phyloP scores from a whole-genome alignment of 2,113 vertebrate genomes.

The Alexandromys fortis region DNA sequence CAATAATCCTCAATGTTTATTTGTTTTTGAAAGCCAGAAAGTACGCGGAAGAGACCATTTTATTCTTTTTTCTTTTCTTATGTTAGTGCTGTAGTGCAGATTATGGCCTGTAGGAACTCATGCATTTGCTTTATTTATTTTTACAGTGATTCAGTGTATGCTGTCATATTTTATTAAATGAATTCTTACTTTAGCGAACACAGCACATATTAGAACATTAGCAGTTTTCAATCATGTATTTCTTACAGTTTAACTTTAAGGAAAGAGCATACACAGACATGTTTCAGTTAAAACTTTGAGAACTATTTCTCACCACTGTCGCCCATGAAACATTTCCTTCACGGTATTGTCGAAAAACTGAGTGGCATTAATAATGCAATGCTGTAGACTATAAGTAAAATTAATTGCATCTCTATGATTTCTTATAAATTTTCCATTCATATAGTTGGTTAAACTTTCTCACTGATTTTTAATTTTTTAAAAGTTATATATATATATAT shows the following conservation, averaged over 20 bases:
- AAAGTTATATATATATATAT: not conserved
- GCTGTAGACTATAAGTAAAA: conserved; percentile 9
- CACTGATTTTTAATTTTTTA: not conserved
- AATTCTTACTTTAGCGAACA: not conserved
- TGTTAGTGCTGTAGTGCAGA: not conserved
- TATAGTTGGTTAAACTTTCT: not conserved
- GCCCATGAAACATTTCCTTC: not conserved
- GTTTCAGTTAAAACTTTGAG: not conserved
- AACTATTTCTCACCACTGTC: not conserved
- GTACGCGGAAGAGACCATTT: not conserved
- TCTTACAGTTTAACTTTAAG: not conserved
- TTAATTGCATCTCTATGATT: not conserved
- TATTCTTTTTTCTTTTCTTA: not conserved
- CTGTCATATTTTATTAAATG: not conserved
- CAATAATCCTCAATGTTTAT: not conserved
- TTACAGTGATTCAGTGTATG: not conserved
- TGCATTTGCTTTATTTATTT: conserved; percentile 2
- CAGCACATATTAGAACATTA: not conserved
- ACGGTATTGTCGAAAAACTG: not conserved
- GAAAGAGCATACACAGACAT: not conserved
- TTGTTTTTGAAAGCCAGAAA: conserved; percentile 3
- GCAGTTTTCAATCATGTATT: not conserved
- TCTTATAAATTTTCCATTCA: not conserved
- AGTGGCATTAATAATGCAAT: not conserved
- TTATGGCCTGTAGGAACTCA: not conserved